Evolutionary conservation across 1,140 invertebrate species (phyloP).

Genomic region (Euschistus heros): DNA sequence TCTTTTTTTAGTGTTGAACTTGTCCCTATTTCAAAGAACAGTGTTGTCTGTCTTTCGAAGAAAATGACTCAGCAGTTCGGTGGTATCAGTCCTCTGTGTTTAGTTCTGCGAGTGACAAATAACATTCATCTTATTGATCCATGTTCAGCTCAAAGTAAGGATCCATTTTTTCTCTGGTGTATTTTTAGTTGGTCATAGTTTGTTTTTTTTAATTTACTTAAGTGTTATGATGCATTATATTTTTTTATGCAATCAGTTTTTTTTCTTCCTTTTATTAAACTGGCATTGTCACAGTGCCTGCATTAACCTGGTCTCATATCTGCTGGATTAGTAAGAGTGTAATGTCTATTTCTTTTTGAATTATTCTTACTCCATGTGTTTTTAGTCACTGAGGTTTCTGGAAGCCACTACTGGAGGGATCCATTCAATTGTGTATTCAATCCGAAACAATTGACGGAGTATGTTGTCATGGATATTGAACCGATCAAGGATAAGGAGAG

Average conservation of each 20-base stretch:
- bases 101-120: slow-evolving; percentile 82
- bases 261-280: too few species aligned
- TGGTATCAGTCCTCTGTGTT: slow-evolving; percentile 82
- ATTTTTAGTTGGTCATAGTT: slow-evolving; percentile 8
- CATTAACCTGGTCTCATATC: too few species aligned
- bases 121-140: slow-evolving; percentile 90
- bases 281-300: too few species aligned
- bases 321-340: too few species aligned
- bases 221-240: too few species aligned
- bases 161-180: slow-evolving; percentile 23
- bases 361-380: slow-evolving; percentile 2
- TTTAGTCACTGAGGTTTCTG: slow-evolving; percentile 73
- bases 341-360: neutral
- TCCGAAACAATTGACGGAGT: slow-evolving; percentile 85
- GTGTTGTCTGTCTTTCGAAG: slow-evolving; percentile 83
- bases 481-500: slow-evolving; percentile 64
- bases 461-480: slow-evolving; percentile 91
- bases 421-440: slow-evolving; percentile 80
- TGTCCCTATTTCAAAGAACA: slow-evolving; percentile 93
- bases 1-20: slow-evolving; percentile 72
- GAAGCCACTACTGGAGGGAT: slow-evolving; percentile 70
- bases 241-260: too few species aligned
- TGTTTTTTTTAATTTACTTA: too few species aligned
- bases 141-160: slow-evolving; percentile 72
- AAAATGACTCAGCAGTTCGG: slow-evolving; percentile 80